Percentiles rank a stretch among this genome's conserved stretches.
Conservation (phyloP, 2,888 invertebrate species). For the Herminia tarsipennalis region DNA sequence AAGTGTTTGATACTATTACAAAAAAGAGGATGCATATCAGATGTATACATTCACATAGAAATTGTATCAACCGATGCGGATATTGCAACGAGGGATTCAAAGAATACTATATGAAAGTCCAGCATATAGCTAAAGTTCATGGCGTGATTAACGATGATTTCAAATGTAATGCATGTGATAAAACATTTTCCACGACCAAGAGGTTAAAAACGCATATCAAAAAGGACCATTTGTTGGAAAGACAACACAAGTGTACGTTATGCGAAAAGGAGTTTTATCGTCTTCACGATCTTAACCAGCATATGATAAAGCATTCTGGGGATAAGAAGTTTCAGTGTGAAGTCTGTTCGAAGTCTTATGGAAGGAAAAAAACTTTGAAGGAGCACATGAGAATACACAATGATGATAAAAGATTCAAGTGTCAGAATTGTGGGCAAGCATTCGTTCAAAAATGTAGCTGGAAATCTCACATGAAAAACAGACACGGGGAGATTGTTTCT, state of each 20-base stretch:
- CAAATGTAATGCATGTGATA: constrained; percentile 48
- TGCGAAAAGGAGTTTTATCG: constrained; percentile 39
- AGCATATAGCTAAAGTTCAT: constrained; percentile 46
- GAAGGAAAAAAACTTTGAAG: constrained; percentile 58
- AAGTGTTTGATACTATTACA: constrained; percentile 67
- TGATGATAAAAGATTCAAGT: constrained; percentile 36
- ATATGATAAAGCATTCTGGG: constrained; percentile 71
- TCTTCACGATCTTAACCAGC: constrained; percentile 58
- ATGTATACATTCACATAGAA: constrained; percentile 48
- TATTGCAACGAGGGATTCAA: constrained; percentile 52
- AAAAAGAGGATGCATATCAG: constrained; percentile 69
- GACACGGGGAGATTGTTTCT: constrained; percentile 43
- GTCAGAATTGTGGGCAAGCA: constrained; percentile 30
- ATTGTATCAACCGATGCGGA: constrained; percentile 41
- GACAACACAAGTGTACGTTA: constrained; percentile 33
- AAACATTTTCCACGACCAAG: constrained; percentile 31
- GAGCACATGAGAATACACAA: constrained; percentile 60
- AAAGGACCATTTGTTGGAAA: constrained; percentile 47
- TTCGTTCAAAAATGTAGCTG: constrained; percentile 51
- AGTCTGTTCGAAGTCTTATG: constrained; percentile 57
- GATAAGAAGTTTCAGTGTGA: constrained; percentile 66
- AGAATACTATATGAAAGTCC: constrained; percentile 38
- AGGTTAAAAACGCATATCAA: constrained; percentile 39
- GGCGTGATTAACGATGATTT: constrained; percentile 24
- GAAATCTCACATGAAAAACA: constrained; percentile 48